Evolutionary conservation across 1,140 invertebrate species (phyloP).

Genomic region (Sminthurinus signatus): DNA sequence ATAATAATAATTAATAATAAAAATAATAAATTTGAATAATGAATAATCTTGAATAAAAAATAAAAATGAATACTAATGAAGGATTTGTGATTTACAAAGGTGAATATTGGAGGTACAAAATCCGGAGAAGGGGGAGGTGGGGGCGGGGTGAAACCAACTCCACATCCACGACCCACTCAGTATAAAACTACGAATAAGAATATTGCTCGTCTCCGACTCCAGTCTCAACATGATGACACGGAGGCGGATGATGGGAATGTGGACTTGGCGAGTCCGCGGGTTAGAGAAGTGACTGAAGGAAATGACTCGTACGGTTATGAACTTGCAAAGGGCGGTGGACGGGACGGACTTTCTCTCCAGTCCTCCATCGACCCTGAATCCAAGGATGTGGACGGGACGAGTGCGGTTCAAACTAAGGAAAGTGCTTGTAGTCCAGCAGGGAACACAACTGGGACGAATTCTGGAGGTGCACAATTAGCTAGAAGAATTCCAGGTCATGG

Average conservation of each 20-base stretch:
- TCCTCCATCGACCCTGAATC: slow-evolving; percentile 36
- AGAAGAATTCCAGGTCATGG: slow-evolving; percentile 17
- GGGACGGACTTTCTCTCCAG: slow-evolving; percentile 30
- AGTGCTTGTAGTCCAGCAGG: slow-evolving; percentile 12
- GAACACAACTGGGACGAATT: slow-evolving; percentile 1
- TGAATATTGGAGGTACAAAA: slow-evolving; percentile 49
- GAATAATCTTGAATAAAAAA: no score
- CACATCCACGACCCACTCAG: slow-evolving; percentile 31
- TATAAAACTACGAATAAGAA: slow-evolving; percentile 15
- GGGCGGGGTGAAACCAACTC: background rate
- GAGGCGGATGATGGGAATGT: slow-evolving; percentile 40
- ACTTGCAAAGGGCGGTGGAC: slow-evolving; percentile 33
- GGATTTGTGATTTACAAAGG: slow-evolving; percentile 11
- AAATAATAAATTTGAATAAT: no score
- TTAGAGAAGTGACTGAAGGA: slow-evolving; percentile 42
- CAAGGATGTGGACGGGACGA: slow-evolving; percentile 22
- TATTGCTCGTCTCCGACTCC: slow-evolving; percentile 47
- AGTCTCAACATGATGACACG: slow-evolving; percentile 50
- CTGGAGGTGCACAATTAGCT: slow-evolving; percentile 29
- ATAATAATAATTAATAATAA: background rate
- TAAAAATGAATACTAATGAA: no score
- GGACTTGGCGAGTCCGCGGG: slow-evolving; percentile 42
- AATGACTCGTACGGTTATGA: slow-evolving; percentile 41
- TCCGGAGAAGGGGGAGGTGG: slow-evolving; percentile 30
- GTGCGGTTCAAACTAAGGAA: slow-evolving; percentile 14